phyloP scores from a whole-genome alignment of 2,888 invertebrate genomes.

The Malachius bipustulatus region DNA sequence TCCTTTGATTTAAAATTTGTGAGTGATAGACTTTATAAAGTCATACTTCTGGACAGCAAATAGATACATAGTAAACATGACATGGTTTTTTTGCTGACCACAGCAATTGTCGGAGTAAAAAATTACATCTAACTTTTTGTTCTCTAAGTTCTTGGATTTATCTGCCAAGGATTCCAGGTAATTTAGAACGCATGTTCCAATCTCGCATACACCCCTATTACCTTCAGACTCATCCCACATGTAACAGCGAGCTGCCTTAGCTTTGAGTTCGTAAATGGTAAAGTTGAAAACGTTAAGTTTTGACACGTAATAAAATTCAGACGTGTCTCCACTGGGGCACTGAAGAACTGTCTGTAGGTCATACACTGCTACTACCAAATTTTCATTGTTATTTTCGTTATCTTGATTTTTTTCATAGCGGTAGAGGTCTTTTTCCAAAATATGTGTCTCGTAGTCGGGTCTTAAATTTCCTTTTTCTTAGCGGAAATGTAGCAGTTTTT shows the following conservation, averaged over 20 bases:
- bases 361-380: conserved; percentile 17
- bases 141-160: not conserved
- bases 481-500: too few relatives aligned
- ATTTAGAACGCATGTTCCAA: not conserved
- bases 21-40: conserved; percentile 17
- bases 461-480: conserved; percentile 14
- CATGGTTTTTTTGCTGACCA: conserved; percentile 17
- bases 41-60: conserved; percentile 13
- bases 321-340: conserved; percentile 20
- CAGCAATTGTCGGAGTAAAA: conserved; percentile 28
- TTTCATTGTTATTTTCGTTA: conserved; percentile 13
- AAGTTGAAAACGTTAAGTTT: conserved; percentile 6
- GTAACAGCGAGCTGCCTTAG: conserved; percentile 16
- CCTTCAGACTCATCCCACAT: conserved; percentile 3
- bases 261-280: not conserved
- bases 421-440: conserved; percentile 18
- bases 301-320: conserved; percentile 19
- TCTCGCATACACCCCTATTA: not conserved
- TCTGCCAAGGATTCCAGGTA: conserved; percentile 1
- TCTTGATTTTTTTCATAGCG: conserved; percentile 18
- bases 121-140: conserved; percentile 15
- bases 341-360: conserved; percentile 22
- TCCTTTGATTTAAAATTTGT: conserved; percentile 24
- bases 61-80: conserved; percentile 14
- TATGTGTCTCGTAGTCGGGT: conserved; percentile 16